Evolutionary conservation across 2,888 invertebrate species (phyloP).

Genomic region (Tromatobia lineatoria): DNA sequence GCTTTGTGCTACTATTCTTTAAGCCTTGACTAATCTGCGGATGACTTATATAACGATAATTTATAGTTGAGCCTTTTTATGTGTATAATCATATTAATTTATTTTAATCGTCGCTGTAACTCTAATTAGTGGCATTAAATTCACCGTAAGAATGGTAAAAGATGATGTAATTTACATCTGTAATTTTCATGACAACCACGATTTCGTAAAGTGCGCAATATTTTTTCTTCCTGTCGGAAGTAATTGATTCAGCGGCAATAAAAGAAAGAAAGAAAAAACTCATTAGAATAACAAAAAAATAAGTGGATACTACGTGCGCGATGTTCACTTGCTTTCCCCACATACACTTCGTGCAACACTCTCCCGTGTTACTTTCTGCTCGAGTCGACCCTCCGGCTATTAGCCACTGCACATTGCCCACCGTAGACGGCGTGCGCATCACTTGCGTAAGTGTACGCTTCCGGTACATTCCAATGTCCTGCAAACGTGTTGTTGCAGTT

Average conservation of each 20-base stretch:
- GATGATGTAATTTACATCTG: neutral
- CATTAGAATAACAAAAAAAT: neutral
- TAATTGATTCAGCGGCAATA: neutral
- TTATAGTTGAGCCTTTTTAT: neutral
- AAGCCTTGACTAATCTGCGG: no score
- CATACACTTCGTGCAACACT: slow-evolving; percentile 7
- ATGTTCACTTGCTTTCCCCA: slow-evolving; percentile 10
- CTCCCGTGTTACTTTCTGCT: slow-evolving; percentile 39
- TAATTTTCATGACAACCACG: no score
- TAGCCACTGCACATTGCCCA: slow-evolving; percentile 61
- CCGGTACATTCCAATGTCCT: slow-evolving; percentile 69
- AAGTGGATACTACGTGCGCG: slow-evolving; percentile 12
- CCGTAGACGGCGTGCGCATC: slow-evolving; percentile 65
- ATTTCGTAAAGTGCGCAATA: no score
- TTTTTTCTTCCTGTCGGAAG: neutral
- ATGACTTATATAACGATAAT: no score
- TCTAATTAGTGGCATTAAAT: neutral
- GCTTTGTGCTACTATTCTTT: no score
- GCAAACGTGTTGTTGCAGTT: slow-evolving; percentile 63
- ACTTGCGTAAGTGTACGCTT: slow-evolving; percentile 70
- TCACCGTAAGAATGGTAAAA: neutral
- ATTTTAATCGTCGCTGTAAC: no score
- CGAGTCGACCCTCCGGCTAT: slow-evolving; percentile 49
- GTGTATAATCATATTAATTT: neutral
- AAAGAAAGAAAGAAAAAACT: neutral